phyloP scores from a whole-genome alignment of 1,140 invertebrate genomes.

The Drosophila bifasciata region DNA sequence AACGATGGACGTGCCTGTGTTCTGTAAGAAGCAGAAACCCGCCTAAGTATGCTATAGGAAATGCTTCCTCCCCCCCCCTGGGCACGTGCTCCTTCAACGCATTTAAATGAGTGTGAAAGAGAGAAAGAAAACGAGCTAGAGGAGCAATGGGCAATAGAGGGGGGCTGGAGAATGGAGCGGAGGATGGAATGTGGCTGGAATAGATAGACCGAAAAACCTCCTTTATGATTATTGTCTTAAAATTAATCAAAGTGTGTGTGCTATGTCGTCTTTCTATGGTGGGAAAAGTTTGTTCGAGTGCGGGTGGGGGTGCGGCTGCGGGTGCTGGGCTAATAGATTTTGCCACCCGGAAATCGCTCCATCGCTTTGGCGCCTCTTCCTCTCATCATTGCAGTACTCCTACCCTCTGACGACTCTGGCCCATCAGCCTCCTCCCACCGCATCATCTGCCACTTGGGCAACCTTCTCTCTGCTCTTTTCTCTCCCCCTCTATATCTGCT shows the following conservation, averaged over 20 bases:
- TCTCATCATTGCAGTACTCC: too few species aligned
- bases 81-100: conserved; percentile 54
- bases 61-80: conserved; percentile 8
- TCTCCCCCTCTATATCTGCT: background rate
- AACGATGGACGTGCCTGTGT: conserved; percentile 51
- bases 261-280: background rate
- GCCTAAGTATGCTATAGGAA: conserved; percentile 68
- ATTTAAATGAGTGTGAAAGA: conserved; percentile 49
- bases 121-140: background rate
- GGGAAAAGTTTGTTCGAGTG: conserved; percentile 22
- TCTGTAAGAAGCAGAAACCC: conserved; percentile 43
- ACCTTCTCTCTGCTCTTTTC: too few species aligned
- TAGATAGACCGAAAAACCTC: conserved; percentile 24
- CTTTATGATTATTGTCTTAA: conserved; percentile 81
- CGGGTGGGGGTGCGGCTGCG: too few species aligned
- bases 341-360: conserved; percentile 2
- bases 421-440: too few species aligned
- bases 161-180: background rate
- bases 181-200: conserved; percentile 13
- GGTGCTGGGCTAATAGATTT: too few species aligned
- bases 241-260: conserved; percentile 78
- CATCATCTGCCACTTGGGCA: too few species aligned
- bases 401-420: too few species aligned
- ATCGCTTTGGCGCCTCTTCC: too few species aligned
- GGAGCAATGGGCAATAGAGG: conserved; percentile 4